Evolutionary conservation across 2,113 vertebrate species (phyloP), one percentile per base, ranked within the genome.

Genomic region (Mus pahari): DNA sequence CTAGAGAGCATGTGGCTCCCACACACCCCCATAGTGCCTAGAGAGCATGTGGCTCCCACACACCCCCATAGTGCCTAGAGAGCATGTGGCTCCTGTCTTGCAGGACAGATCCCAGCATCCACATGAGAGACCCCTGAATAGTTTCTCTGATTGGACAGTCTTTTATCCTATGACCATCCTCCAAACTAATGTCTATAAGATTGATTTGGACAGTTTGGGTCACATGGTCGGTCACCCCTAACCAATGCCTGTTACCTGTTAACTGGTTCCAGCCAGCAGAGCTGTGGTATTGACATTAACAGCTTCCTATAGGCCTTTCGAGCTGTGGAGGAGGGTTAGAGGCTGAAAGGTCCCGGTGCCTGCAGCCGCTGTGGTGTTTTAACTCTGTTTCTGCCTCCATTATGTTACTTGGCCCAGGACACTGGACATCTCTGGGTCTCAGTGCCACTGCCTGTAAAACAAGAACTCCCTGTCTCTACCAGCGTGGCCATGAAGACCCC

Each of bases 1-100:
- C n/a, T n/a, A n/a, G n/a, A n/a, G n/a, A n/a, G n/a, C n/a, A n/a
- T n/a, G n/a, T n/a, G n/a, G n/a, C n/a, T 42, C 50, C 22, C 53
- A 0, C 14, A 4, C 2, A 0, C 5, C 48, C n/a, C n/a, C n/a
- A n/a, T n/a, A n/a, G n/a, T n/a, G n/a, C n/a, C n/a, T n/a, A n/a
- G n/a, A 3, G 12, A 26, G 3, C n/a, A n/a, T n/a, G n/a, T n/a
- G n/a, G 86, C 33, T 39, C 50, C 22, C 53, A 0, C 14, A 4
- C 2, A 0, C 19, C 3, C 70, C 36, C n/a, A 6, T 19, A 71
- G 74, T 19, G 16, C 24, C 75, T 7, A 7, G 13, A n/a, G 7
- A 16, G 9, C 19, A 20, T 10, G 1, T 10, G 50, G 20, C 31
- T 64, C 74, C 64, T 36, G 12, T 36, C 39, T 45, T 22, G 24